Percentiles rank a stretch among this genome's conserved stretches.
Conservation (phyloP, 2,888 invertebrate genomes). For the Tachina fera region DNA sequence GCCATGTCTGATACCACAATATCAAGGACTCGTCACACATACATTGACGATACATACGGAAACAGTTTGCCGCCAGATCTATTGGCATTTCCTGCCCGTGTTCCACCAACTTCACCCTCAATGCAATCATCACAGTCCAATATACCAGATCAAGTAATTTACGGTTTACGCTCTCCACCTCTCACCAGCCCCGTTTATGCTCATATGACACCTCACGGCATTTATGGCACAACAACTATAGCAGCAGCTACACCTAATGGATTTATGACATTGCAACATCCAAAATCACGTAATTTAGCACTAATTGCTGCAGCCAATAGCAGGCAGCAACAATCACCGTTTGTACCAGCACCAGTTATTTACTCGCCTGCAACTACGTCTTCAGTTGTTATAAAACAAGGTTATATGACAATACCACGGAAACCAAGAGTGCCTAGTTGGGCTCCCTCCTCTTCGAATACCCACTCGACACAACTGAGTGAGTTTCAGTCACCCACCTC, state of each 20-base stretch:
- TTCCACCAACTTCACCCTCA: constrained; percentile 88
- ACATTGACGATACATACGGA: constrained; percentile 83
- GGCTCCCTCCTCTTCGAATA: constrained; percentile 87
- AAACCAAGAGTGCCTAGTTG: constrained; percentile 92
- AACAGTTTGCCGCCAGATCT: constrained; percentile 91
- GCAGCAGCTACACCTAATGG: constrained; percentile 84
- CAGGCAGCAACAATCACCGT: constrained; percentile 88
- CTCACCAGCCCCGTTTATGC: constrained; percentile 86
- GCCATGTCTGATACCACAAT: constrained; percentile 85
- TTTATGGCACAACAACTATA: constrained; percentile 85
- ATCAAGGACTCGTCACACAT: constrained; percentile 83
- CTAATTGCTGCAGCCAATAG: constrained; percentile 80
- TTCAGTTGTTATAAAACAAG: constrained; percentile 85
- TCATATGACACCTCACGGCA: constrained; percentile 81
- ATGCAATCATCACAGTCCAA: constrained; percentile 91
- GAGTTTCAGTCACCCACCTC: constrained; percentile 79
- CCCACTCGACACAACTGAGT: constrained; percentile 71
- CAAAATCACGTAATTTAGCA: constrained; percentile 83
- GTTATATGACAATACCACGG: constrained; percentile 93
- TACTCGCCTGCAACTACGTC: constrained; percentile 83
- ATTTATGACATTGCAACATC: constrained; percentile 92
- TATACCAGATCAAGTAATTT: constrained; percentile 84
- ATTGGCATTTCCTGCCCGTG: constrained; percentile 89
- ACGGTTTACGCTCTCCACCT: constrained; percentile 79
- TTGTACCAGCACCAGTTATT: constrained; percentile 88